Evolutionary conservation across 2,888 invertebrate species (phyloP).

Genomic region (Corythucha ciliata): DNA sequence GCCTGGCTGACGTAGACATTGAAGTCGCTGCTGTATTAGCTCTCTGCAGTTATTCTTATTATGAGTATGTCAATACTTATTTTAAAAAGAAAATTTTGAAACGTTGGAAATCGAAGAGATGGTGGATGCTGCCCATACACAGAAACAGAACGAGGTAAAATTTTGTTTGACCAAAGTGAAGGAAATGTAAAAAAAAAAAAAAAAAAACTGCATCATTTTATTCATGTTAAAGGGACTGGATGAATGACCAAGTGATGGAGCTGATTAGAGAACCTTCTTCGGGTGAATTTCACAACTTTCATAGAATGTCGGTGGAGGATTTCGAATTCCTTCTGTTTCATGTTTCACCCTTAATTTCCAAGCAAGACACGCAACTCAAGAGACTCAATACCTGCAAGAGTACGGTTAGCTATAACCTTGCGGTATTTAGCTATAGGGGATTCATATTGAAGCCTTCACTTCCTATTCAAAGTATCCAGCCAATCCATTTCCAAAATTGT

Average conservation of each 20-base stretch:
- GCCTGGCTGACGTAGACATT: background rate
- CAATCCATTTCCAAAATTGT: too few relatives aligned
- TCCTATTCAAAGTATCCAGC: slow-evolving; percentile 4
- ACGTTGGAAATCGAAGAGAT: background rate
- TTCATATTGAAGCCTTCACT: slow-evolving; percentile 6
- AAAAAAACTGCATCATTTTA: background rate
- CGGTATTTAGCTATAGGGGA: slow-evolving; percentile 4
- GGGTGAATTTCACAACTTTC: slow-evolving; percentile 10
- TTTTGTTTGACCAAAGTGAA: background rate
- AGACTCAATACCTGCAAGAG: slow-evolving; percentile 5
- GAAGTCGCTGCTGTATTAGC: background rate
- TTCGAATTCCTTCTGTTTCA: slow-evolving; percentile 13
- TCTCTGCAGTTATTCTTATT: background rate
- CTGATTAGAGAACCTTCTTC: slow-evolving; percentile 7
- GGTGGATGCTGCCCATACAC: background rate
- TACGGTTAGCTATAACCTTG: slow-evolving; percentile 4
- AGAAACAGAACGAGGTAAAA: background rate
- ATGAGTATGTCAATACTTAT: background rate
- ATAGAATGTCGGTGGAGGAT: slow-evolving; percentile 12
- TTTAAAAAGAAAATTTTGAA: background rate
- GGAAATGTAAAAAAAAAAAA: background rate
- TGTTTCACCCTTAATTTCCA: slow-evolving; percentile 9
- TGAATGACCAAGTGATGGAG: slow-evolving; percentile 13
- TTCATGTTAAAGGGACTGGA: slow-evolving; percentile 42
- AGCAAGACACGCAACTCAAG: slow-evolving; percentile 11